Evolutionary conservation across 1,140 invertebrate genomes (phyloP), one percentile per base, ranked within the genome.

Genomic region (Drosophila grimshawi): DNA sequence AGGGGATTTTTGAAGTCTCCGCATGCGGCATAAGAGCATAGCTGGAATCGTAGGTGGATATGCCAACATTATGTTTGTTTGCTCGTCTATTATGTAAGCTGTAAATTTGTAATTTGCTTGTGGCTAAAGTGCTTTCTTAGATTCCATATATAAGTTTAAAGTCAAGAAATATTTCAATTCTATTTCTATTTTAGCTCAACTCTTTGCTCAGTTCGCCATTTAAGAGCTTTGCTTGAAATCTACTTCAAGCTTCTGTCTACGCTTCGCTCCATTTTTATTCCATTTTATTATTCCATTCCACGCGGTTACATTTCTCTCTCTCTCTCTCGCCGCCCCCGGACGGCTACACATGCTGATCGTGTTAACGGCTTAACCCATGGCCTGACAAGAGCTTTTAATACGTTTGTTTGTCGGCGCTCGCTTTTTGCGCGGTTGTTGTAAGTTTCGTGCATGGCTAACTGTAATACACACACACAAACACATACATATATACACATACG

Each of bases 401-500:
- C 39, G n/a, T 43, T n/a, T 70, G n/a, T 43, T n/a, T 70, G 35
- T 48, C 37, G 53, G 33, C 33, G 35, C 11, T 37, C 33, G 51
- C 32, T 41, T 43, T 64, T 43, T n/a, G 39, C 39, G 2, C 10
- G 4, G 39, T 10, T 43, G 49, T n/a, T n/a, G 49, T 57, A 66
- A 56, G 70, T 55, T 68, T 67, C 41, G 64, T 74, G 67, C 48
- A 52, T 60, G 46, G 51, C 63, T 78, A 80, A 80, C 78, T 71
- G 78, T 81, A 72, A 66, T 81, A 81, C 79, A 69, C 80, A 68
- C n/a, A 75, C 67, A 74, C 80, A 68, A n/a, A 75, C 67, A 35
- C 52, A 45, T 7, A 37, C 5, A 37, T 2, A 5, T 5, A 37
- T 5, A 37, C 10, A n/a, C 10, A 43, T 1, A 10, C 3, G 3